phyloP scores from a whole-genome alignment of 1,140 invertebrate species.

The Scaptodrosophila lebanonensis region DNA sequence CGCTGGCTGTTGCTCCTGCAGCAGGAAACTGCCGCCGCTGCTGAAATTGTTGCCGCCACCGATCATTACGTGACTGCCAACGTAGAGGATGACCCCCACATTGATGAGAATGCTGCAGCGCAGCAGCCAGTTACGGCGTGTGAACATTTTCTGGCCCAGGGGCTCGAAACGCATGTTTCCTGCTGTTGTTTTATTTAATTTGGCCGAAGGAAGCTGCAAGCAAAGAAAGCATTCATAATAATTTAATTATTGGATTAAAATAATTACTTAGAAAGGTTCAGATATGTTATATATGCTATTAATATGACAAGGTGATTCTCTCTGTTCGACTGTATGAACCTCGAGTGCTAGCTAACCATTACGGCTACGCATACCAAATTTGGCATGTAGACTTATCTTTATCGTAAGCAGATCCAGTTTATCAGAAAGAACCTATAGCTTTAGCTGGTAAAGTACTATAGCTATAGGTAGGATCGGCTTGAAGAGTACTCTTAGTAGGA shows the following conservation, averaged over 20 bases:
- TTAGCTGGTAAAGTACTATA: no score
- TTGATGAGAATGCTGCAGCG: slow-evolving; percentile 86
- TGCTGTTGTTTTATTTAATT: slow-evolving; percentile 13
- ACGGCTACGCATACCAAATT: no score
- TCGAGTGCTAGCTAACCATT: no score
- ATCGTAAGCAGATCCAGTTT: no score
- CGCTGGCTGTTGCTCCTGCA: slow-evolving; percentile 53
- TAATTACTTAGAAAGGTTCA: no score
- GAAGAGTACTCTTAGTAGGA: no score
- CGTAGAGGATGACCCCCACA: slow-evolving; percentile 83
- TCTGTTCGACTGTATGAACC: no score
- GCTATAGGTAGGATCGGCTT: no score
- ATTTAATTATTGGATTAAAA: background rate
- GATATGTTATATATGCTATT: no score
- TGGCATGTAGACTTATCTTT: no score
- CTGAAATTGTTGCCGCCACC: slow-evolving; percentile 69
- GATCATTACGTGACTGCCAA: slow-evolving; percentile 79
- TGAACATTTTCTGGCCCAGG: slow-evolving; percentile 77
- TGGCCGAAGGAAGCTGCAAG: slow-evolving; percentile 51
- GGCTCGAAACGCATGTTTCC: slow-evolving; percentile 70
- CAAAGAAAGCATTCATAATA: background rate
- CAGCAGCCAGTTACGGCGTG: slow-evolving; percentile 84
- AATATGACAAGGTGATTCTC: no score
- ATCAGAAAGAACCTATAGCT: no score
- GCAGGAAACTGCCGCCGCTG: slow-evolving; percentile 60